Percentiles rank a stretch among this genome's conserved stretches.
phyloP scores from a whole-genome alignment of 2,888 invertebrate genomes.

The Nephrotoma appendiculata region DNA sequence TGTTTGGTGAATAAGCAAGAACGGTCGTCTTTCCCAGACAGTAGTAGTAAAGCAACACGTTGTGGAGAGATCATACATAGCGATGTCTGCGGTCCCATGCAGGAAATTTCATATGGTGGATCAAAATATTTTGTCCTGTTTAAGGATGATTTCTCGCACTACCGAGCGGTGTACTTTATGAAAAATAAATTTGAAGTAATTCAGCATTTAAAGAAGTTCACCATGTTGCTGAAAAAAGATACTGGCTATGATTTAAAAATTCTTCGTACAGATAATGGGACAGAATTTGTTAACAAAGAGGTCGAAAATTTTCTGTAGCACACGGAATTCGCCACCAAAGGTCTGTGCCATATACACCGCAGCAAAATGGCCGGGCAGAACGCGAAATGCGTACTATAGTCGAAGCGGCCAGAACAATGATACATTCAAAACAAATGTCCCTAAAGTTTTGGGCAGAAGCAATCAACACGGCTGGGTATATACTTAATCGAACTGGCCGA shows the following conservation, averaged over 20 bases:
- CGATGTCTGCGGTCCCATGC: conserved; percentile 14
- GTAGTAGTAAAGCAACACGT: conserved; percentile 7
- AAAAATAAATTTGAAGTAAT: conserved; percentile 13
- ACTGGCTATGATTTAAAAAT: conserved; percentile 5
- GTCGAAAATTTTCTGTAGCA: conserved; percentile 7
- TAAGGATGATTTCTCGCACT: conserved; percentile 14
- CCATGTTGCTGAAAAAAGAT: background rate
- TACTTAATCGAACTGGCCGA: conserved; percentile 19
- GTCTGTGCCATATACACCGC: conserved; percentile 12
- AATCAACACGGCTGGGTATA: conserved; percentile 19
- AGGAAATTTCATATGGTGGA: conserved; percentile 12
- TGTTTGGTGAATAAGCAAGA: conserved; percentile 11
- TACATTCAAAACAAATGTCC: conserved; percentile 14
- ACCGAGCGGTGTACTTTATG: conserved; percentile 13
- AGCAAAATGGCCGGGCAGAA: conserved; percentile 11
- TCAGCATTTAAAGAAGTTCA: conserved; percentile 8
- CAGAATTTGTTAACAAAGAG: conserved; percentile 8
- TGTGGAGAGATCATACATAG: conserved; percentile 13
- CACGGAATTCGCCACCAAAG: conserved; percentile 10
- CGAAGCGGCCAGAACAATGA: conserved; percentile 10
- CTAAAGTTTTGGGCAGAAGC: conserved; percentile 18
- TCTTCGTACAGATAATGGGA: background rate
- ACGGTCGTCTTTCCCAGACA: conserved; percentile 8
- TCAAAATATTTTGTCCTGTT: conserved; percentile 15
- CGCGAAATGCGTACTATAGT: background rate